A percentile compares a stretch with the other conserved stretches of the same genome.
phyloP scores from a whole-genome alignment of 2,113 vertebrate species.

The Aptenodytes forsteri region DNA sequence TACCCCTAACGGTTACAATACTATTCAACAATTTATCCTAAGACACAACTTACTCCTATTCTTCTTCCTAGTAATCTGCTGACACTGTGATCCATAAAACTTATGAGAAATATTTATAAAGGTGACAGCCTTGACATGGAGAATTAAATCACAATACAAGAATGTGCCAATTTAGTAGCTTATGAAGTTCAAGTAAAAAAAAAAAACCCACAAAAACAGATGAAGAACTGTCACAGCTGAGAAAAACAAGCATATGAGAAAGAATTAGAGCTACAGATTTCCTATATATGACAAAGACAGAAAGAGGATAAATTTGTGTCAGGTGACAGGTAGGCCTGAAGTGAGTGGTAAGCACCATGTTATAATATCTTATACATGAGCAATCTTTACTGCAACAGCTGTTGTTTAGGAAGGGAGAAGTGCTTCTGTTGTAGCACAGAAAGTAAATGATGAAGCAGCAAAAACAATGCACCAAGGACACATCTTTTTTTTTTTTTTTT shows the following conservation, averaged over 20 bases:
- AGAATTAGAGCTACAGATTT: background rate
- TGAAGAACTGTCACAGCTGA: constrained; percentile 31
- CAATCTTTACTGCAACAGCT: background rate
- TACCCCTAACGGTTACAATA: accelerated
- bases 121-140: constrained; percentile 34
- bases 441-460: background rate
- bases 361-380: background rate
- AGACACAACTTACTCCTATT: background rate
- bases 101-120: constrained; percentile 42
- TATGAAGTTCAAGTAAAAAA: background rate
- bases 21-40: background rate
- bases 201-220: background rate
- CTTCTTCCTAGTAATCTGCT: background rate
- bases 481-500: too few species aligned
- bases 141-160: constrained; percentile 35
- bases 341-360: background rate
- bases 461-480: background rate
- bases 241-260: background rate
- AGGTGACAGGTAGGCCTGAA: background rate
- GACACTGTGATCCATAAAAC: constrained; percentile 27
- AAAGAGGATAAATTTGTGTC: background rate
- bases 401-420: background rate
- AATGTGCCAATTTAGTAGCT: constrained; percentile 22
- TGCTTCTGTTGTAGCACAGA: background rate
- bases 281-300: background rate